Evolutionary conservation across 2,113 vertebrate species (phyloP).

Genomic region (Manacus vitellinus): DNA sequence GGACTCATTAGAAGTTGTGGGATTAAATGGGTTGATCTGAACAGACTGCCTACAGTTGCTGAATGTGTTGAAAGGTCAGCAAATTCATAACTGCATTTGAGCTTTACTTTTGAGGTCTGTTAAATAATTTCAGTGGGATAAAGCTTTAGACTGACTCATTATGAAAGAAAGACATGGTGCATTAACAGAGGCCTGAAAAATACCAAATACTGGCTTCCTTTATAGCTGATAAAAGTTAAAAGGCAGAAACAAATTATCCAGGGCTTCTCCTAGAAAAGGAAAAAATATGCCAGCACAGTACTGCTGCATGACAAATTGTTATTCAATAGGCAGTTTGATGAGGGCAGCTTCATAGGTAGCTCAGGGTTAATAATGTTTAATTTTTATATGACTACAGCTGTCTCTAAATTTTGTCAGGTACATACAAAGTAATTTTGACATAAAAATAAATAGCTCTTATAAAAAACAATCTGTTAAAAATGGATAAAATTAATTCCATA

Average conservation of each 20-base stretch:
- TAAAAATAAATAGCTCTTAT: neutral
- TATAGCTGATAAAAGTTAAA: neutral
- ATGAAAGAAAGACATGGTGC: neutral
- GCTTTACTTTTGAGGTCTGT: neutral
- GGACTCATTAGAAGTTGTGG: neutral
- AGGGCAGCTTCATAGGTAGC: neutral
- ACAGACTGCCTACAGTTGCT: neutral
- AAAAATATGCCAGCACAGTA: neutral
- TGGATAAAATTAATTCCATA: neutral
- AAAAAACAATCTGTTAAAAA: neutral
- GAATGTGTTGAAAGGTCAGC: neutral
- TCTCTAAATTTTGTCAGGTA: neutral
- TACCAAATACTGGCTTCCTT: neutral
- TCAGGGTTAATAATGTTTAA: constrained; percentile 9
- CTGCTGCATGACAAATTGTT: neutral
- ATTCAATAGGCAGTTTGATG: neutral
- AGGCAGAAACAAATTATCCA: neutral
- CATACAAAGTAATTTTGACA: neutral
- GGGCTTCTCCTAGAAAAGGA: neutral
- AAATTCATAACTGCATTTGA: neutral
- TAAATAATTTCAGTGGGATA: neutral
- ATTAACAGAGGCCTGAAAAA: neutral
- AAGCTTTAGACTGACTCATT: neutral
- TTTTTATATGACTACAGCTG: neutral
- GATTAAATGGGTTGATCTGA: neutral